Conservation (phyloP, 1,140 invertebrate species). For the Meloidogyne chitwoodi region DNA sequence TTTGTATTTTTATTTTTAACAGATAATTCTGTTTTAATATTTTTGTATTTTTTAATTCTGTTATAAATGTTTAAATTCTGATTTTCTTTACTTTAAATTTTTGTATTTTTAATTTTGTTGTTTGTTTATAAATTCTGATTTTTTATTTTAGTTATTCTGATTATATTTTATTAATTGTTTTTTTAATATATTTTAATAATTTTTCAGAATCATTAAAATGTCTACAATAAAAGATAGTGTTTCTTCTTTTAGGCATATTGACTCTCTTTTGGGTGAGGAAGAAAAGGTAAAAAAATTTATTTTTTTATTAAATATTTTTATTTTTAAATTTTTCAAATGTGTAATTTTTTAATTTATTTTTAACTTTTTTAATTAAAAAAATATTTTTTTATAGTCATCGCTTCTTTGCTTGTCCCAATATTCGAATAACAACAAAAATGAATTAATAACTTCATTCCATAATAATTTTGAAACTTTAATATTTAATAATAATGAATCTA, state of each 20-base stretch:
- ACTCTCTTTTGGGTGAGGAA: background rate
- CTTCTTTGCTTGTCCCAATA: background rate
- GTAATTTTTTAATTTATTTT: too few species aligned
- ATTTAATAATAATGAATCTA: background rate
- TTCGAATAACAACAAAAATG: background rate
- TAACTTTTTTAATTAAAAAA: background rate
- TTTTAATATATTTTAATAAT: too few species aligned
- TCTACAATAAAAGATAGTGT: background rate
- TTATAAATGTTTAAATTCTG: too few species aligned
- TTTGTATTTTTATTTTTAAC: too few species aligned
- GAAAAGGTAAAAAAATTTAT: background rate
- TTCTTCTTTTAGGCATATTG: background rate
- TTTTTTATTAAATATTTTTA: too few species aligned
- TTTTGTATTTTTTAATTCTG: too few species aligned
- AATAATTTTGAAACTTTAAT: background rate
- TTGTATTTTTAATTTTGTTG: background rate
- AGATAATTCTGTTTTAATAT: too few species aligned
- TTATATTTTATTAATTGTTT: background rate
- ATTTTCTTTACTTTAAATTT: too few species aligned
- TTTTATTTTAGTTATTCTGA: background rate
- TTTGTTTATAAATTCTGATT: background rate
- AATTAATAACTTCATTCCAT: background rate
- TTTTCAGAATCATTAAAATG: background rate
- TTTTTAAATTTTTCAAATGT: background rate
- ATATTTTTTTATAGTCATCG: background rate